A percentile compares a stretch with the other conserved stretches of the same genome.
Conservation (phyloP, 1,140 invertebrate genomes). For the Papilio machaon region DNA sequence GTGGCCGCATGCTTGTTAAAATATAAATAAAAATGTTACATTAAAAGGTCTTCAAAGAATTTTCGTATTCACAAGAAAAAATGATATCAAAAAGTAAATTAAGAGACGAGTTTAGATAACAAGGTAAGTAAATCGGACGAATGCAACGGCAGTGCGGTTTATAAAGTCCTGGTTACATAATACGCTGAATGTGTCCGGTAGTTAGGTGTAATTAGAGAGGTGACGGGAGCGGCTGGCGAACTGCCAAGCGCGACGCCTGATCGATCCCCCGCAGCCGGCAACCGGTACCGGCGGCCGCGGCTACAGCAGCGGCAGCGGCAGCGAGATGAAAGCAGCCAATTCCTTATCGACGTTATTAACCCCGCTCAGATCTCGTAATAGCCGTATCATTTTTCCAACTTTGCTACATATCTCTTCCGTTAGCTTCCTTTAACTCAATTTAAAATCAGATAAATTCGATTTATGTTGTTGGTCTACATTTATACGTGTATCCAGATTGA, state of each 20-base stretch:
- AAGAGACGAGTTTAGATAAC: background rate
- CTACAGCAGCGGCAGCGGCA: background rate
- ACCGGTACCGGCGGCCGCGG: background rate
- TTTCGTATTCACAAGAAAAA: background rate
- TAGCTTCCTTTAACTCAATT: background rate
- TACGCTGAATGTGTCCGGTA: slow-evolving; percentile 21
- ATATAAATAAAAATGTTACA: background rate
- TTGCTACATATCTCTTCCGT: slow-evolving; percentile 13
- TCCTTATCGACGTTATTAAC: slow-evolving; percentile 35
- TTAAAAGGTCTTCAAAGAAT: background rate
- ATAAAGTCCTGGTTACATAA: slow-evolving; percentile 9
- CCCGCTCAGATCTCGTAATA: slow-evolving; percentile 27
- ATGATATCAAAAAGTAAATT: background rate
- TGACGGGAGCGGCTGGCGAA: slow-evolving; percentile 3
- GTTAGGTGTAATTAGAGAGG: slow-evolving; percentile 29
- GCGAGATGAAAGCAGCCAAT: slow-evolving; percentile 24
- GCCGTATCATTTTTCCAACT: slow-evolving; percentile 24
- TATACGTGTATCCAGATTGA: background rate
- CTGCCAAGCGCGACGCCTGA: slow-evolving; percentile 4
- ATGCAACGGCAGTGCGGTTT: background rate
- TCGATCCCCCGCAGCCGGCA: slow-evolving; percentile 10
- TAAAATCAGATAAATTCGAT: slow-evolving; percentile 12
- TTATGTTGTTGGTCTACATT: slow-evolving; percentile 5
- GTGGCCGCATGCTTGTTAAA: no score
- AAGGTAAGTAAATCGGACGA: background rate